Conservation (phyloP, 2,797 vertebrate genomes). For the Enteromius trimaculatus region DNA sequence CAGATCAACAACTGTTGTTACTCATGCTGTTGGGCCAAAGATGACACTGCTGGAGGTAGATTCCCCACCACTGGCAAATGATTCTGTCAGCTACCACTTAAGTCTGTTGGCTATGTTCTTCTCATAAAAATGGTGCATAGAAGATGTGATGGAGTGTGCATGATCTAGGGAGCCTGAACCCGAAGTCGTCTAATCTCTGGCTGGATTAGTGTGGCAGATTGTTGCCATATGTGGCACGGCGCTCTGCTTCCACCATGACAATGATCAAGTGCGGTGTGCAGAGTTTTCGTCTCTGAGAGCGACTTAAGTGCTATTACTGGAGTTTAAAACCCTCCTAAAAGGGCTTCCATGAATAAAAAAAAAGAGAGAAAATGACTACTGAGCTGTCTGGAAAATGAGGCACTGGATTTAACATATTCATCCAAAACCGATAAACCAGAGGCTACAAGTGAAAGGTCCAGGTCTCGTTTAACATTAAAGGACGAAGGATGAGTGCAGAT, state of each 20-base stretch:
- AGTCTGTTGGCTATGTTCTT: slow-evolving; percentile 61
- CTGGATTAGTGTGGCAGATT: slow-evolving; percentile 81
- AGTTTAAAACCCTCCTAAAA: slow-evolving; percentile 68
- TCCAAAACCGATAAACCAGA: slow-evolving; percentile 70
- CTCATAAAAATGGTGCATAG: slow-evolving; percentile 60
- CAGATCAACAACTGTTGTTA: slow-evolving; percentile 52
- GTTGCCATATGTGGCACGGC: slow-evolving; percentile 83
- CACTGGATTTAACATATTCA: slow-evolving; percentile 68
- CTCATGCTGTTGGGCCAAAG: slow-evolving; percentile 36
- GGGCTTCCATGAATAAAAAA: slow-evolving; percentile 59
- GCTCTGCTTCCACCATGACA: slow-evolving; percentile 74
- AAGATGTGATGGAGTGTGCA: slow-evolving; percentile 72
- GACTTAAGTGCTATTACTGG: slow-evolving; percentile 69
- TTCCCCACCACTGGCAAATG: slow-evolving; percentile 65
- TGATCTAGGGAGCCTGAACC: slow-evolving; percentile 74
- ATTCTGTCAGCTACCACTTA: slow-evolving; percentile 68
- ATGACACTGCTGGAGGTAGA: slow-evolving; percentile 56
- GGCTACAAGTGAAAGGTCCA: slow-evolving; percentile 50
- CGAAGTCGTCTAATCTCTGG: slow-evolving; percentile 75
- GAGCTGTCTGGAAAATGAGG: slow-evolving; percentile 51
- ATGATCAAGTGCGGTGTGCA: slow-evolving; percentile 77
- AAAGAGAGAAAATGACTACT: slow-evolving; percentile 52
- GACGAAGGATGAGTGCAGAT: slow-evolving; percentile 60
- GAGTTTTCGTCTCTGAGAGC: slow-evolving; percentile 64
- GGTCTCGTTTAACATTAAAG: slow-evolving; percentile 57